Base-by-base conservation (phyloP, 2,888 invertebrate species). In the Diadromus collaris region DNA sequence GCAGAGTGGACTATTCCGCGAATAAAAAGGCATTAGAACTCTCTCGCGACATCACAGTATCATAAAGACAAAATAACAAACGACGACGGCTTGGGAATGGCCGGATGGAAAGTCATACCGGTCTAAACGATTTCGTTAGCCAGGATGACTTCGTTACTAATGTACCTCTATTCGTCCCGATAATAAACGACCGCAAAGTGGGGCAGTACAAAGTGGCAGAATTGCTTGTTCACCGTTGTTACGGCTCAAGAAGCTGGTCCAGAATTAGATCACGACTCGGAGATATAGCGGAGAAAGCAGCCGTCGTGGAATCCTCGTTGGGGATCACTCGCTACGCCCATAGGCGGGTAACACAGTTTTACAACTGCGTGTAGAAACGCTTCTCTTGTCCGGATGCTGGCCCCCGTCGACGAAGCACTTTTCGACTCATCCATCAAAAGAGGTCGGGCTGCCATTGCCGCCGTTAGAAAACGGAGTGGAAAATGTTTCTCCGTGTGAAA, bases 191-290 rank as follows among this genome's bases (percentile, higher is more conserved):
- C 21, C 21, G 19, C 19, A 48, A 21, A 48, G 48, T 7, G 48
- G 6, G 19, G 48, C 19, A 48, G 48, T 48, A 48, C 19, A 19
- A 19, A n/a, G 46, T 48, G 34, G 34, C 34, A 34, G 10, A 34
- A 34, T 34, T 34, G 34, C 34, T 1, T 34, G 2, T 34, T 10
- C 34, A 24, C 32, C 38, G 29, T n/a, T 21, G 32, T 51, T 19
- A 48, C 48, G 19, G 48, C 29, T 29, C 9, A 21, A 29, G 38
- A 29, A 60, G 21, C 61, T 74, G 74, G 32, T 61, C 48, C 51
- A 41, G 74, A 74, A 74, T 68, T 61, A 68, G 68, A 74, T 74
- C 68, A 61, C 41, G 27, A 61, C 46, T 19, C 16, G 16, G 41
- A 29, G 32, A 10, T 51, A 51, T 24, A 27, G 51, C 5, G 48